Percentiles rank a stretch among this genome's conserved stretches.
phyloP scores from a whole-genome alignment of 2,888 invertebrate species.

The Erebia epiphron region DNA sequence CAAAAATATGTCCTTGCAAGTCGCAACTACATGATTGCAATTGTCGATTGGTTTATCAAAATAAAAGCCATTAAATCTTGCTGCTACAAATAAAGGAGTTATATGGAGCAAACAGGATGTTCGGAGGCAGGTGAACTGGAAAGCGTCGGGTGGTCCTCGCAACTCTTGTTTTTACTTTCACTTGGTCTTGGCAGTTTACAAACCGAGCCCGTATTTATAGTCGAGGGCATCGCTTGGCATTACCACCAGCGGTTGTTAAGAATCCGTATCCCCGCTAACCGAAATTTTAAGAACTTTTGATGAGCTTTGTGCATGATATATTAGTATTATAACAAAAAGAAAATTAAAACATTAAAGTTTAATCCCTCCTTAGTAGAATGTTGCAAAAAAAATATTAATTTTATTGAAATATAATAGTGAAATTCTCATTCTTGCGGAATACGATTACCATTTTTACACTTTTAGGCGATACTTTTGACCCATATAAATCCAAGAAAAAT shows the following conservation, averaged over 20 bases:
- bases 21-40: not conserved
- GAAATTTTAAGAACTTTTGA: too few species aligned
- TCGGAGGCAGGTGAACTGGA: conserved; percentile 34
- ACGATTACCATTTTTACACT: too few species aligned
- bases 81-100: conserved; percentile 5
- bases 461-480: too few species aligned
- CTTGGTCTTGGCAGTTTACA: conserved; percentile 31
- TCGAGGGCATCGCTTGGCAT: conserved; percentile 15
- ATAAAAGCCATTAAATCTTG: not conserved
- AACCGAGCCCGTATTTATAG: conserved; percentile 25
- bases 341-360: too few species aligned
- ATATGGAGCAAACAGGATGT: conserved; percentile 37
- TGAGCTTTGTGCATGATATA: too few species aligned
- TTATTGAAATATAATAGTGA: too few species aligned
- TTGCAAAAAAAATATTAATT: too few species aligned
- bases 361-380: too few species aligned
- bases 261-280: too few species aligned
- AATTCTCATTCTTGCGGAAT: too few species aligned
- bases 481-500: too few species aligned
- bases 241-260: not conserved
- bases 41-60: not conserved
- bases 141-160: conserved; percentile 37
- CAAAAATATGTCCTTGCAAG: not conserved
- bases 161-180: conserved; percentile 28
- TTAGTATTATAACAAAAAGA: too few species aligned